Percentiles rank a stretch among this genome's conserved stretches.
These are phyloP conservation scores for Sinhomidia bicolor DNA, from an alignment of 2,888 invertebrate genomes.

Conservation along the genomic window DNA sequence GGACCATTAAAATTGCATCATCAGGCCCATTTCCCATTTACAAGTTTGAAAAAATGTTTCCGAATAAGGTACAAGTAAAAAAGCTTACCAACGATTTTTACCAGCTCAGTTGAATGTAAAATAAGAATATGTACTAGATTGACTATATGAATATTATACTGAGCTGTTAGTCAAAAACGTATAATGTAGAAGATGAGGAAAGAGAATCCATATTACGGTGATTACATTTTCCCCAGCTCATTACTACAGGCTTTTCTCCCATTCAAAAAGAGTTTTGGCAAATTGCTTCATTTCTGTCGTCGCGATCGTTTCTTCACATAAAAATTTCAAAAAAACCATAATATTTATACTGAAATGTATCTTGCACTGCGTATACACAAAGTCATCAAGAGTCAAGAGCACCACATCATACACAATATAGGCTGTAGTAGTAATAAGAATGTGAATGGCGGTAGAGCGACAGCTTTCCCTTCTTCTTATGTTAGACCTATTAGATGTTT, in stretches of 20 bases:
- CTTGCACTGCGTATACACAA: not conserved
- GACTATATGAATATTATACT: not conserved
- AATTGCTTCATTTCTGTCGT: constrained; percentile 63
- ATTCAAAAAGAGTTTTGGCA: constrained; percentile 50
- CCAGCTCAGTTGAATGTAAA: not conserved
- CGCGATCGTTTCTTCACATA: constrained; percentile 31
- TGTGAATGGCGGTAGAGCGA: constrained; percentile 12
- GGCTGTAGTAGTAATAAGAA: not conserved
- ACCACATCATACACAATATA: not conserved
- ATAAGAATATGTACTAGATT: not conserved
- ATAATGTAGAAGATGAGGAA: not conserved
- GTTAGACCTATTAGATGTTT: constrained; percentile 30
- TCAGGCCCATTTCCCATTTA: constrained; percentile 3
- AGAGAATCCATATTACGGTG: constrained; percentile 15
- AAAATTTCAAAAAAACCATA: constrained; percentile 27
- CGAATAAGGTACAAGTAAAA: not conserved
- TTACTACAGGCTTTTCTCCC: constrained; percentile 52
- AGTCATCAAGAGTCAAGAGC: not conserved
- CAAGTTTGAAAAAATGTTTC: not conserved
- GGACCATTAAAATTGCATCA: constrained; percentile 37
- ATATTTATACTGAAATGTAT: constrained; percentile 5
- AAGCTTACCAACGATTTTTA: not conserved
- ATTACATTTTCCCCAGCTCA: constrained; percentile 61
- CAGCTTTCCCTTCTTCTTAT: constrained; percentile 17
- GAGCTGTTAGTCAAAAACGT: too few relatives aligned